Conservation (phyloP, 2,888 invertebrate genomes). For the Oligia latruncula region DNA sequence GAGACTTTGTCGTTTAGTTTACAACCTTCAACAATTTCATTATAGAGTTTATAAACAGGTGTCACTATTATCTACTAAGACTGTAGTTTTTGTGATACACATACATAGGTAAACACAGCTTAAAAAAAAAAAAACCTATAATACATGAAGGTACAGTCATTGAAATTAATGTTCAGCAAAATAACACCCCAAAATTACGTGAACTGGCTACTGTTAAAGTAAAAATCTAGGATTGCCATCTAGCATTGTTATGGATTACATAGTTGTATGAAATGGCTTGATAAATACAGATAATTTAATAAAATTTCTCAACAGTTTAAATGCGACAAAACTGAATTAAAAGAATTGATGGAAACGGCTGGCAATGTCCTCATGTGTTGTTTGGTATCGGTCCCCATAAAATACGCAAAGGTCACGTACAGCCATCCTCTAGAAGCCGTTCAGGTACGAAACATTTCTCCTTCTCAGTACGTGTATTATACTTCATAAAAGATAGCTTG, state of each 20-base stretch:
- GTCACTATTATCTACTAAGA: neutral
- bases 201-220: neutral
- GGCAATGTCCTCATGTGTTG: conserved; percentile 79
- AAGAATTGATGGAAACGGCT: conserved; percentile 80
- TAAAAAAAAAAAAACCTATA: neutral
- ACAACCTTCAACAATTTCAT: too few relatives aligned
- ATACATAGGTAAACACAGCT: neutral
- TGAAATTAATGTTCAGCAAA: neutral
- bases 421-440: conserved; percentile 85
- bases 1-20: too few relatives aligned
- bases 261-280: too few relatives aligned
- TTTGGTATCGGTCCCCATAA: conserved; percentile 59
- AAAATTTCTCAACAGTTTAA: conserved; percentile 74
- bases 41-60: neutral
- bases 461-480: neutral
- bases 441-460: conserved; percentile 75
- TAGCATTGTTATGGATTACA: too few relatives aligned
- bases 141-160: neutral
- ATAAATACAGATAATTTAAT: neutral
- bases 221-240: too few relatives aligned
- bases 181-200: neutral
- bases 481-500: too few relatives aligned
- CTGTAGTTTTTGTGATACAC: neutral
- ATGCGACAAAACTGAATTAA: conserved; percentile 79
- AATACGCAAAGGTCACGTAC: conserved; percentile 80